These are phyloP conservation scores for Conomelus anceps DNA, from an alignment of 2,888 invertebrate species.

Conservation along the genomic window DNA sequence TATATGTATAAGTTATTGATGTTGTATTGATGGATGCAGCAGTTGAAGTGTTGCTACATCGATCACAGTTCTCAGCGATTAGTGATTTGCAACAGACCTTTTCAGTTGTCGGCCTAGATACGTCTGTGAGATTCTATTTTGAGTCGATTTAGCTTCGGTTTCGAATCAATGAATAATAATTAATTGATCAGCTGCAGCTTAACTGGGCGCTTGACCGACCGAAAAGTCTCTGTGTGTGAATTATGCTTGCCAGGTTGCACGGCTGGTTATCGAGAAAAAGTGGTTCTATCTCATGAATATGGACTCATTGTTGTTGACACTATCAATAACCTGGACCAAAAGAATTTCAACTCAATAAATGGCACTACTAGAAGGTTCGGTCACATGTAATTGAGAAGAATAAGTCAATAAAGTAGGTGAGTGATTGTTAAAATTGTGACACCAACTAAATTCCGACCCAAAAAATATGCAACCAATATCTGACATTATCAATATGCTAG, in stretches of 20 bases:
- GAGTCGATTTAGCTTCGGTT: neutral
- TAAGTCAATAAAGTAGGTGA: neutral
- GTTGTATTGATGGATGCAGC: no score
- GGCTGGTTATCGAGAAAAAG: neutral
- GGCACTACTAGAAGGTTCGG: neutral
- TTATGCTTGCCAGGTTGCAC: neutral
- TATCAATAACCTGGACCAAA: neutral
- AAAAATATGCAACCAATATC: neutral
- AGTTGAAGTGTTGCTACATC: no score
- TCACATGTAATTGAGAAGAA: neutral
- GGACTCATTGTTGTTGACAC: neutral
- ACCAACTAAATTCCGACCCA: no score
- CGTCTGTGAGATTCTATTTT: neutral
- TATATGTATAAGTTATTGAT: no score
- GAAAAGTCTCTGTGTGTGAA: neutral
- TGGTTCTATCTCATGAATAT: neutral
- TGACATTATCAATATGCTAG: neutral
- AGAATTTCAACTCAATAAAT: neutral
- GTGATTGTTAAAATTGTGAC: no score
- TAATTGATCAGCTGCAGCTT: neutral
- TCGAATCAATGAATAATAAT: neutral
- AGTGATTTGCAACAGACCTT: neutral
- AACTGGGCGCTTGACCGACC: neutral
- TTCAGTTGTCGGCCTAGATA: neutral
- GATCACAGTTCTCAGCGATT: no score